A percentile compares a stretch with the other conserved stretches of the same genome.
These are phyloP conservation scores for Nannoperca obscura DNA, from an alignment of 2,797 vertebrate species.

Conservation along the genomic window DNA sequence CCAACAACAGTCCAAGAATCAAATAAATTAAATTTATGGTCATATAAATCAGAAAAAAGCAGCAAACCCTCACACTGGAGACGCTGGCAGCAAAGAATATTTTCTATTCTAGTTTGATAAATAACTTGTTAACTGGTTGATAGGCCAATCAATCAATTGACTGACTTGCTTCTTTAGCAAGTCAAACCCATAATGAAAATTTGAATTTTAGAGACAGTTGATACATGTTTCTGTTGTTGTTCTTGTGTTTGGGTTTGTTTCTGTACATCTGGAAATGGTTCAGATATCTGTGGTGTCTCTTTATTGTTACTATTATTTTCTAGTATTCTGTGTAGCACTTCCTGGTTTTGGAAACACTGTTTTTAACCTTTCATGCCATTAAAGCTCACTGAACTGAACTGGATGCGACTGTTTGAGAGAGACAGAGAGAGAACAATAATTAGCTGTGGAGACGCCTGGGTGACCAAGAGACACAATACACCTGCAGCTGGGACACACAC, in stretches of 20 bases:
- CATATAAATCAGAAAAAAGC: no score
- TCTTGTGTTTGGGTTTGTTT: background rate
- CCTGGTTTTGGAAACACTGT: background rate
- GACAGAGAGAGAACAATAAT: slow-evolving; percentile 38
- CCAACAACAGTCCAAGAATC: no score
- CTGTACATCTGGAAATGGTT: background rate
- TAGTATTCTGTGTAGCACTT: background rate
- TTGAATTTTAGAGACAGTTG: background rate
- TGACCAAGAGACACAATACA: slow-evolving; percentile 53
- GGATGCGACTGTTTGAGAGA: slow-evolving; percentile 9
- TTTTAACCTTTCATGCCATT: background rate
- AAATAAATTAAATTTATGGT: no score
- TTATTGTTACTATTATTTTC: background rate
- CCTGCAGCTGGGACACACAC: slow-evolving; percentile 51
- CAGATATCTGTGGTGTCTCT: background rate
- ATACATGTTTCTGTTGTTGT: background rate
- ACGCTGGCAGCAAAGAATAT: no score
- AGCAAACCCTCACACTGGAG: no score
- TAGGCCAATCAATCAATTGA: no score
- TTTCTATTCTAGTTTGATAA: no score
- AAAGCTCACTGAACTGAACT: slow-evolving; percentile 18
- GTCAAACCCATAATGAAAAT: background rate
- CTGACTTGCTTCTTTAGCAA: background rate
- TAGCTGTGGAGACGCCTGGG: slow-evolving; percentile 35
- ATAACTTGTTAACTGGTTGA: no score